Evolutionary conservation across 1,140 invertebrate genomes (phyloP), one percentile per base, ranked within the genome.

Genomic region (Bathynomus jamesi): DNA sequence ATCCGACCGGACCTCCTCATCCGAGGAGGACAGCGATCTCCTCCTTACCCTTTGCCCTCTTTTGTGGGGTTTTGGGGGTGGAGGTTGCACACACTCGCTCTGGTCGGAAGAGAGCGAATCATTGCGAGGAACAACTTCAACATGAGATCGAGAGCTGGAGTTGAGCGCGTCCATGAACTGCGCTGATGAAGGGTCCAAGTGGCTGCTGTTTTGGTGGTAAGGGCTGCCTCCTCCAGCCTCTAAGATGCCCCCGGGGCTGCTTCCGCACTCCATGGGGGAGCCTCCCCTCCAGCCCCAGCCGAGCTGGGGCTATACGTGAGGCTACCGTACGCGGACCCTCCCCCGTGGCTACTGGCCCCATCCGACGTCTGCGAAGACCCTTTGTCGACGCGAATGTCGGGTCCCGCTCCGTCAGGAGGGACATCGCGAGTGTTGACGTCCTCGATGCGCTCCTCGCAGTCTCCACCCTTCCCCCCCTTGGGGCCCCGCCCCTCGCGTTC

Each of bases 1-100:
- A 21, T 53, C 40, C 73, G 90, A 93, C 78, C 91, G 86, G n/a
- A 95, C 86, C 80, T 98, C 96, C 79, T 99, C 96, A 79, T 96
- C 94, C 11, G 94, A 97, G 79, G 93, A 95, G 79, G 90, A 93
- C 73, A 95, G 91, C 28, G 93, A 95, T 53, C 88, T 84, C 78
- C 93, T 91, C 40, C 79, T 78, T 5, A 53, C 64, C 53, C 74
- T 63, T 53, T 74, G 86, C 71, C 27, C 69, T 77, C 80, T 76
- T 69, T 81, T 79, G 71, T 81, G 81, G 30, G 80, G 80, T 71
- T 82, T 82, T 4, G 84, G 84, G 27, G 84, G 82, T 11, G 83
- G 82, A 61, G 85, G 82, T 64, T 83, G 78, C 13, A 84, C 82
- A 78, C 81, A 73, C 71, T 86, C 83, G 65, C 88, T 88, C 76